Percentiles rank a stretch among this genome's conserved stretches.
phyloP scores from a whole-genome alignment of 2,113 vertebrate species.

The Scolopax mira region DNA sequence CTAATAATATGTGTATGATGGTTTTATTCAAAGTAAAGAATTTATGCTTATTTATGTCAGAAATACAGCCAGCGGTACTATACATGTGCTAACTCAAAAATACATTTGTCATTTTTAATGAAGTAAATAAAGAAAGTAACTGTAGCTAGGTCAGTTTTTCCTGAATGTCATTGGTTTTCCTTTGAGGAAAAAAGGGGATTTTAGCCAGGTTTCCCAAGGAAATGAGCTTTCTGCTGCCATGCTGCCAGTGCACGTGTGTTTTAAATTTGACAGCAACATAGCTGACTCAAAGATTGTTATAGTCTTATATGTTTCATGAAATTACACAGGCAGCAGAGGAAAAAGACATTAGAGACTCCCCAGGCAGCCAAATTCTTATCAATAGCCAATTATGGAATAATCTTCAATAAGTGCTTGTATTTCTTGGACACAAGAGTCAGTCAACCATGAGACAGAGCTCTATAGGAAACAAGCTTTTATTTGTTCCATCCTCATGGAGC shows the following conservation, averaged over 20 bases:
- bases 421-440: neutral
- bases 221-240: neutral
- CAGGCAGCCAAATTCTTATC: constrained; percentile 1
- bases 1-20: constrained; percentile 4
- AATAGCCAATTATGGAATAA: neutral
- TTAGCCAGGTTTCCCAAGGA: neutral
- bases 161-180: neutral
- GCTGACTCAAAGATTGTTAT: neutral
- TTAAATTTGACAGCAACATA: neutral
- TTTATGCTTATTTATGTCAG: constrained; percentile 10
- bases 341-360: neutral
- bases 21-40: neutral
- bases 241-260: neutral
- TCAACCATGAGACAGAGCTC: neutral
- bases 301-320: neutral
- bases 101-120: constrained; percentile 31
- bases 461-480: neutral
- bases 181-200: neutral
- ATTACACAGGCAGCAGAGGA: neutral
- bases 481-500: neutral
- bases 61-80: neutral
- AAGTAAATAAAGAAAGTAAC: constrained; percentile 22
- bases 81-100: neutral
- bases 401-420: neutral
- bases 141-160: neutral